phyloP scores from a whole-genome alignment of 2,797 vertebrate genomes.

The Brachymystax lenok region DNA sequence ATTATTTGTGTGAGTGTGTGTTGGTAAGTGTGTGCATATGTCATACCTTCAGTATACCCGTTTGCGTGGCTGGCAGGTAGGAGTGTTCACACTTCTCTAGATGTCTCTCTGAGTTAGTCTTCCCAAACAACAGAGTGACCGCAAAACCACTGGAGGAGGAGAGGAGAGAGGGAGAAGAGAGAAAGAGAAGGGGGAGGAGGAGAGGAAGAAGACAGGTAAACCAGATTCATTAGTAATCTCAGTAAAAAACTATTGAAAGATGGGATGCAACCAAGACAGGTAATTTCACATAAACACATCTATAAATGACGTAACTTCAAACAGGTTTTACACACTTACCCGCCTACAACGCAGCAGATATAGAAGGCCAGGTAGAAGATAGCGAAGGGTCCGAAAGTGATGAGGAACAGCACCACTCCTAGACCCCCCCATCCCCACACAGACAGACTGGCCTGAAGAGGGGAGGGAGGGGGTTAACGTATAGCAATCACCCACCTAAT shows the following conservation, averaged over 20 bases:
- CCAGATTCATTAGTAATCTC: not conserved
- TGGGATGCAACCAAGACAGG: not conserved
- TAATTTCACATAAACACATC: too few relatives aligned
- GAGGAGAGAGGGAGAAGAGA: slow-evolving; percentile 22
- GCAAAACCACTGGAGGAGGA: slow-evolving; percentile 86
- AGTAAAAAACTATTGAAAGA: not conserved
- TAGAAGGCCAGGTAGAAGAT: slow-evolving; percentile 99
- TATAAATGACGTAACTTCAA: not conserved
- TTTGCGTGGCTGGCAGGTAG: slow-evolving; percentile 86
- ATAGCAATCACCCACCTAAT: not conserved
- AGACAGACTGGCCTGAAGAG: slow-evolving; percentile 93
- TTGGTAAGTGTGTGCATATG: not conserved
- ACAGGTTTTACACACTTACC: slow-evolving; percentile 78
- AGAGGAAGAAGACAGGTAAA: not conserved
- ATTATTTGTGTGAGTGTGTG: not conserved
- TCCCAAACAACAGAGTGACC: slow-evolving; percentile 95
- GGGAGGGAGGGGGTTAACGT: not conserved
- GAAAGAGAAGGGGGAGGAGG: not conserved
- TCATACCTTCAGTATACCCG: slow-evolving; percentile 90
- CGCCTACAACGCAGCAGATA: slow-evolving; percentile 96
- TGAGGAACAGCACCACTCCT: slow-evolving; percentile 93
- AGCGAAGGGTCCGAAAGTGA: slow-evolving; percentile 98
- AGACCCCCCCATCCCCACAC: slow-evolving; percentile 99
- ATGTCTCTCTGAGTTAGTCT: slow-evolving; percentile 96
- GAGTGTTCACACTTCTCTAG: slow-evolving; percentile 96